Conservation (phyloP, 2,888 invertebrate genomes). For the Drosophila barbarae region DNA sequence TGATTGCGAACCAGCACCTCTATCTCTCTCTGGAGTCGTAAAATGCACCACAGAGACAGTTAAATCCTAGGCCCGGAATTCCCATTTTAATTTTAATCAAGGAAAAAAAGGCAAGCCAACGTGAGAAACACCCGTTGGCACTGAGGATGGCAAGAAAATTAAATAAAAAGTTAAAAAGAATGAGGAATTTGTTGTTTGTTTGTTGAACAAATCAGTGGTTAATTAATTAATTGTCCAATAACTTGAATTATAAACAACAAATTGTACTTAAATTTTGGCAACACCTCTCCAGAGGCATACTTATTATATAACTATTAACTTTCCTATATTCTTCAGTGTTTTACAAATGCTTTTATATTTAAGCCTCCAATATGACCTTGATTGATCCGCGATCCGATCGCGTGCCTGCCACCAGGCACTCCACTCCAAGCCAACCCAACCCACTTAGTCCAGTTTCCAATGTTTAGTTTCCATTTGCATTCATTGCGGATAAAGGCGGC, state of each 20-base stretch:
- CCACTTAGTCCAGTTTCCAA: slow-evolving; percentile 18
- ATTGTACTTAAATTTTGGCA: not conserved
- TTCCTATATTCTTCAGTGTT: too few species aligned
- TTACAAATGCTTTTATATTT: not conserved
- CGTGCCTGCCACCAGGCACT: slow-evolving; percentile 9
- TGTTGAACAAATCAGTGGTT: too few species aligned
- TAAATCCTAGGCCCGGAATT: not conserved
- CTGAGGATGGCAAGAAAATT: not conserved
- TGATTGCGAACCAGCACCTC: slow-evolving; percentile 18
- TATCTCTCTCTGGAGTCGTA: not conserved
- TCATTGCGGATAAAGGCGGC: slow-evolving; percentile 39
- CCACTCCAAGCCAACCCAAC: not conserved
- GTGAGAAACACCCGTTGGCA: not conserved
- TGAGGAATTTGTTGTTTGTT: too few species aligned
- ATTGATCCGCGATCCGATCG: slow-evolving; percentile 19
- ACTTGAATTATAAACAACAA: not conserved
- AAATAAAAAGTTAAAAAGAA: too few species aligned
- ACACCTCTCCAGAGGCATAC: not conserved
- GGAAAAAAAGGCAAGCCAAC: too few species aligned
- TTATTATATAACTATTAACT: not conserved
- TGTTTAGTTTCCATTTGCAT: slow-evolving; percentile 59
- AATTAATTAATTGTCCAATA: not conserved
- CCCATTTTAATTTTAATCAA: not conserved
- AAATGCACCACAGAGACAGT: not conserved
- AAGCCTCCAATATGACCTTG: slow-evolving; percentile 16